Evolutionary conservation across 2,797 vertebrate genomes (phyloP).

Genomic region (Triplophysa bombifrons): DNA sequence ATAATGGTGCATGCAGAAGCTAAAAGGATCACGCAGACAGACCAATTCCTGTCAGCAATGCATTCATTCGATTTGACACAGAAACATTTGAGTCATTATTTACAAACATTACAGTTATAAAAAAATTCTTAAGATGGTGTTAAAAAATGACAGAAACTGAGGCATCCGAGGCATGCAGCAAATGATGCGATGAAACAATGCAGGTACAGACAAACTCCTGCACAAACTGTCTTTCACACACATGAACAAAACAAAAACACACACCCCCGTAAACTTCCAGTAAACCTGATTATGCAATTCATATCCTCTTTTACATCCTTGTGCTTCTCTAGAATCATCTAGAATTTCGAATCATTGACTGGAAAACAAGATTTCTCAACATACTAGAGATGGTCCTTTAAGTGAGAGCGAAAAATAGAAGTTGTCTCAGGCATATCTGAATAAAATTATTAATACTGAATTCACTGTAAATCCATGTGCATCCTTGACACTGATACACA

Average conservation of each 20-base stretch:
- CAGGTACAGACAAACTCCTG: background rate
- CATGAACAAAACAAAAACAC: constrained; percentile 4
- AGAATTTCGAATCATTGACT: constrained; percentile 32
- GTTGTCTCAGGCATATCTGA: background rate
- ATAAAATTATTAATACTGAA: background rate
- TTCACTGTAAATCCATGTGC: background rate
- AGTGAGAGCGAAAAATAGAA: background rate
- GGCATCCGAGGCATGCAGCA: background rate
- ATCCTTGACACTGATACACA: background rate
- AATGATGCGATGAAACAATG: background rate
- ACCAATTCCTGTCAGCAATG: background rate
- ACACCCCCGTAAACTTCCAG: constrained; percentile 44
- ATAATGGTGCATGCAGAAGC: background rate
- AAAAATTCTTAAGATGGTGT: no score
- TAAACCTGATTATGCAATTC: constrained; percentile 48
- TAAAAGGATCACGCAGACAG: background rate
- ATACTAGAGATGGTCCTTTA: constrained; percentile 1
- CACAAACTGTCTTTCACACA: background rate
- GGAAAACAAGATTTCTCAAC: constrained; percentile 51
- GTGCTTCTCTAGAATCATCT: constrained; percentile 33
- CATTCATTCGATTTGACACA: background rate
- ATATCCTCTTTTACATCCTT: constrained; percentile 45
- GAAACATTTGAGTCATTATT: background rate
- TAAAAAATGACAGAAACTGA: background rate
- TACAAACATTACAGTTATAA: background rate